Base-by-base conservation (phyloP, 2,113 vertebrate species). In the Thunnus maccoyii region DNA sequence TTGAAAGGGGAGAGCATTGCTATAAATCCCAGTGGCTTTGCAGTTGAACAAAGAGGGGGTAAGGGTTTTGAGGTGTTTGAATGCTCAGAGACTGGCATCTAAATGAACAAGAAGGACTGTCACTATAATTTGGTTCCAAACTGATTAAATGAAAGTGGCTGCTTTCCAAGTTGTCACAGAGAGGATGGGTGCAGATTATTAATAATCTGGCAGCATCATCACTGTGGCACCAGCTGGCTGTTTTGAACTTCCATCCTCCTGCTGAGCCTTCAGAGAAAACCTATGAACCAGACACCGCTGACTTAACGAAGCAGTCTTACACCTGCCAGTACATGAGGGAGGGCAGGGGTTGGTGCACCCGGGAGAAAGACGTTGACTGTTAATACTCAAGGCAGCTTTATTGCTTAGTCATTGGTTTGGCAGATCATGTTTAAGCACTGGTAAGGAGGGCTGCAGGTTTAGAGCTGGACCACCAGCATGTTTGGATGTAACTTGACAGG, bases 191-290 rank as follows among this genome's bases (percentile, higher is more conserved):
- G 32, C 55, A 78, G 63, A 86, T 71, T 69, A 78, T 78, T 80
- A 85, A 85, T 65, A 71, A 70, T 81, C 62, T 83, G 79, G 80
- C 80, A 75, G 76, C 60, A 80, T 55, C 48, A 50, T 36, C 51
- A 52, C 70, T 72, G 51, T 83, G 44, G 71, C 75, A 75, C 20
- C 73, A 78, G 76, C 56, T 87, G 80, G 82, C 62, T 83, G 60
- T 84, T 87, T 83, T 76, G 66, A 83, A 83, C 73, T 41, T 74
- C 36, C 70, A 76, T 32, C 57, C 50, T 80, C 58, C 73, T 79
- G 63, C 60, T 52, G 67, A 82, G 55, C 22, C 80, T 62, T 68
- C 18, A 74, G 64, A 69, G 71, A 69, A 69, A 86, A 76, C 79
- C 54, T 76, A 64, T 76, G 52, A 80, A 75, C 76, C 61, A 69